These are phyloP conservation scores for Caiman crocodilus DNA, from an alignment of 2,797 vertebrate species.

Conservation along the genomic window DNA sequence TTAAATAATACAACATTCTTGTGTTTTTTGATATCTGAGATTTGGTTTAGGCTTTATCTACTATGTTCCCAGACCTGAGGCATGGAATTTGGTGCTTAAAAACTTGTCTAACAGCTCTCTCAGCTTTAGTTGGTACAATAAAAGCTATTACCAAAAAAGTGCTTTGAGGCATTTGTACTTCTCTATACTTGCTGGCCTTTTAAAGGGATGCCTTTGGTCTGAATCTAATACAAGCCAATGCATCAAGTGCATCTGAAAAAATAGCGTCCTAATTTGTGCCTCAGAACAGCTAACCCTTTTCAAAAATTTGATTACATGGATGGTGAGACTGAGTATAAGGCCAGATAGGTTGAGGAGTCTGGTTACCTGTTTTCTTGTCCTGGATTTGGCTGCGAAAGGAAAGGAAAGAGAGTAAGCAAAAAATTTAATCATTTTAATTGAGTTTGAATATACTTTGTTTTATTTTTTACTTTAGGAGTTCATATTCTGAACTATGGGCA, in stretches of 20 bases:
- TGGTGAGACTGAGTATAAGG: background rate
- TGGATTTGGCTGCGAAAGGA: background rate
- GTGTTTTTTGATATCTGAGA: too few relatives aligned
- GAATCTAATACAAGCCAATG: background rate
- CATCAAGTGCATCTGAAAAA: background rate
- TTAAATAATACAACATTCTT: too few relatives aligned
- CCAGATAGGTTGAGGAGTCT: background rate
- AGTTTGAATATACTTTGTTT: background rate
- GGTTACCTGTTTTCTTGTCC: background rate
- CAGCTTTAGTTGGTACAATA: too few relatives aligned
- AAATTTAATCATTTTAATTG: background rate
- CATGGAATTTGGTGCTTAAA: too few relatives aligned
- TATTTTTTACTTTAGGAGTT: background rate
- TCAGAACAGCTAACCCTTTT: background rate
- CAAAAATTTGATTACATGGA: background rate
- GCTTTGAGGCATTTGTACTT: background rate
- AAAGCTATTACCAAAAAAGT: too few relatives aligned
- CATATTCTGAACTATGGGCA: background rate
- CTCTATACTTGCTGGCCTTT: background rate
- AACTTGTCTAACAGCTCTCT: too few relatives aligned
- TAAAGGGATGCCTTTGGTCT: background rate
- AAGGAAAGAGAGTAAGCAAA: background rate
- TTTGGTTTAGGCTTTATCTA: too few relatives aligned
- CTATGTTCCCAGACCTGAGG: too few relatives aligned
- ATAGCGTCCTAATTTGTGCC: background rate